These are phyloP conservation scores for Pteromalus puparum DNA, from an alignment of 1,140 invertebrate species.

Conservation along the genomic window DNA sequence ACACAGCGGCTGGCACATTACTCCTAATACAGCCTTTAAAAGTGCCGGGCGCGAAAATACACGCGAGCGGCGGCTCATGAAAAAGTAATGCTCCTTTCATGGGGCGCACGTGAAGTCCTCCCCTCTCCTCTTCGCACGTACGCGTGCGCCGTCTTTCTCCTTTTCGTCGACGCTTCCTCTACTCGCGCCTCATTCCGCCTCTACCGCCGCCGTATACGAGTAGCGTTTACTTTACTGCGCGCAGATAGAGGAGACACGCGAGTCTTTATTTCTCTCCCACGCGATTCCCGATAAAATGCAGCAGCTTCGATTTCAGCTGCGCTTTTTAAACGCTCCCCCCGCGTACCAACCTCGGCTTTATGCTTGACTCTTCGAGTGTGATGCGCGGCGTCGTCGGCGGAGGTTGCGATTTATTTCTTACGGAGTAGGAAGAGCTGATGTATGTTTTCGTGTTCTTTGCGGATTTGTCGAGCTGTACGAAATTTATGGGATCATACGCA, in stretches of 20 bases:
- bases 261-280: constrained; percentile 39
- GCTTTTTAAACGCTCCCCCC: background rate
- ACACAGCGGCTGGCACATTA: background rate
- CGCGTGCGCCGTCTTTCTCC: background rate
- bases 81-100: constrained; percentile 51
- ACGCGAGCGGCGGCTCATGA: constrained; percentile 25
- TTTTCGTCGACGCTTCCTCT: background rate
- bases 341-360: background rate
- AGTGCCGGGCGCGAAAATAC: background rate
- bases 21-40: constrained; percentile 44
- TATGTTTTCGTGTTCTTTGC: background rate
- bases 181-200: background rate
- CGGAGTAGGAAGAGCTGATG: background rate
- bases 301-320: constrained; percentile 35
- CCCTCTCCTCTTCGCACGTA: background rate
- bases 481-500: background rate
- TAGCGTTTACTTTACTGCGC: constrained; percentile 31
- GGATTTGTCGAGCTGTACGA: background rate
- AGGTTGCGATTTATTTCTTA: constrained; percentile 38
- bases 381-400: background rate
- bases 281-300: constrained; percentile 41
- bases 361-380: constrained; percentile 3
- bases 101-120: constrained; percentile 25
- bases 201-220: background rate
- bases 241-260: constrained; percentile 23